Evolutionary conservation across 2,888 invertebrate species (phyloP).

Genomic region (Euzetes globulus): DNA sequence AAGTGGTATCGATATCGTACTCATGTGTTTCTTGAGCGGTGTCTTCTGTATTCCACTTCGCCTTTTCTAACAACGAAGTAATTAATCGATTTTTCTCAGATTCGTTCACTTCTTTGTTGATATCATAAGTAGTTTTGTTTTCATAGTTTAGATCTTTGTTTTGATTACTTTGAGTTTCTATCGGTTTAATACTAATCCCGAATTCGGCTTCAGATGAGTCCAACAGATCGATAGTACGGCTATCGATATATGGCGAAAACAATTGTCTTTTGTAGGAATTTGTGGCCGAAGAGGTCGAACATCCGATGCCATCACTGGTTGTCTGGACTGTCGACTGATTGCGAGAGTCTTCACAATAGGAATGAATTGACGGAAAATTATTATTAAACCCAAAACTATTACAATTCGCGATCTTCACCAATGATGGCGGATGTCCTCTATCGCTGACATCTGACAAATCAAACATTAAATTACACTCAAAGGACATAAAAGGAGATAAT

Average conservation of each 20-base stretch:
- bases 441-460: not conserved
- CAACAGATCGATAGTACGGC: not conserved
- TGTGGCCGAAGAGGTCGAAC: not conserved
- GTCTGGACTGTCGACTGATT: not conserved
- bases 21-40: not conserved
- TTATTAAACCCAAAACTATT: conserved; percentile 10
- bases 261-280: not conserved
- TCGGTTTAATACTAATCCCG: conserved; percentile 18
- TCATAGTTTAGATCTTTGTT: not conserved
- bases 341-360: not conserved
- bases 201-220: conserved; percentile 10
- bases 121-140: conserved; percentile 2
- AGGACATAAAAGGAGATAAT: not conserved
- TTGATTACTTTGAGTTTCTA: not conserved
- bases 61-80: not conserved
- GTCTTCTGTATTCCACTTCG: conserved; percentile 16
- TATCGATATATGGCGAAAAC: not conserved
- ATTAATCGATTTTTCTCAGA: not conserved
- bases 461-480: not conserved
- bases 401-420: conserved; percentile 9
- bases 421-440: conserved; percentile 20
- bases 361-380: conserved; percentile 5
- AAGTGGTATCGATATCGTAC: not conserved
- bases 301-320: not conserved
- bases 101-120: not conserved